phyloP scores from a whole-genome alignment of 2,113 vertebrate genomes.

The Nothoprocta pentlandii region DNA sequence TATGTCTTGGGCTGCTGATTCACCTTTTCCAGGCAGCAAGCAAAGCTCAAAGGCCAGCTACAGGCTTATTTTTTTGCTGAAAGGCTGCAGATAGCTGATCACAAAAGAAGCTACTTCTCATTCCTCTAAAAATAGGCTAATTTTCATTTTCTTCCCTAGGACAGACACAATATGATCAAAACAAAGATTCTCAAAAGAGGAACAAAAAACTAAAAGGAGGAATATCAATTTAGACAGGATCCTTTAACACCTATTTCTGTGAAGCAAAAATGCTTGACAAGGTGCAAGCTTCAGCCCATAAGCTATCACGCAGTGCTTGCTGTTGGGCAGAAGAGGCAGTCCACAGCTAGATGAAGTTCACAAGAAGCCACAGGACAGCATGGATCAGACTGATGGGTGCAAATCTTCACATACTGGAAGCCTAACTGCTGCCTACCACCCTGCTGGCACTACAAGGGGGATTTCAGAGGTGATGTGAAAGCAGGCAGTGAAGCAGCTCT shows the following conservation, averaged over 20 bases:
- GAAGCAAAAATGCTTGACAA: background rate
- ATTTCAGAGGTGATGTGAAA: background rate
- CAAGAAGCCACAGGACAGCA: background rate
- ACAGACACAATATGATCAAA: fast-evolving
- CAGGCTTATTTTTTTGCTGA: conserved; percentile 2
- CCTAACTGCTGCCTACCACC: background rate
- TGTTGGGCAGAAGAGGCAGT: background rate
- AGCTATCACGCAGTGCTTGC: background rate
- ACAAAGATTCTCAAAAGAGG: background rate
- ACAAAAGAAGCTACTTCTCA: background rate
- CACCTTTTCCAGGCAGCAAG: conserved; percentile 4
- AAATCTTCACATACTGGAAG: background rate
- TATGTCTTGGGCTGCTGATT: conserved; percentile 1
- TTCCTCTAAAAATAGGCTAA: background rate
- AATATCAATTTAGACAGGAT: background rate
- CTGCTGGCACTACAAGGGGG: background rate
- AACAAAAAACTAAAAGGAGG: background rate
- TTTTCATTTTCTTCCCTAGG: background rate
- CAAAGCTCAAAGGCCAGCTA: conserved; percentile 12
- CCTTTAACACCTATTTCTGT: background rate
- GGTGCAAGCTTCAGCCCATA: background rate
- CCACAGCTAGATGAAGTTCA: background rate
- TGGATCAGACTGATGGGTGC: fast-evolving
- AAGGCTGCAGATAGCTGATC: background rate
- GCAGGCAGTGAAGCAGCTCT: background rate